These are phyloP conservation scores for Manduca sexta DNA, from an alignment of 1,140 invertebrate species.

Conservation along the genomic window DNA sequence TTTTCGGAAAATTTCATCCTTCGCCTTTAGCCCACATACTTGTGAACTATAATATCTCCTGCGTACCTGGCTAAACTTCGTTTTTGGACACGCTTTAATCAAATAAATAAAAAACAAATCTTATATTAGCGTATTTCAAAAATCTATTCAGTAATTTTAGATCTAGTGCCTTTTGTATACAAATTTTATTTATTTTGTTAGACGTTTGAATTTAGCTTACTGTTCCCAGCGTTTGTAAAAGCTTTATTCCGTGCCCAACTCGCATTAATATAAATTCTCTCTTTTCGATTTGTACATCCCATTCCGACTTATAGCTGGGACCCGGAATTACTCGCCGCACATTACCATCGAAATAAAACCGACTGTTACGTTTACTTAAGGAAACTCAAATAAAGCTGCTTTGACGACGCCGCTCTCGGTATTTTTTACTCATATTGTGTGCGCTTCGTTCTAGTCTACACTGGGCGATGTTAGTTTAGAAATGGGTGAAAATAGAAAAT, in stretches of 20 bases:
- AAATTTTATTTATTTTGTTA: too few relatives aligned
- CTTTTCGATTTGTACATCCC: conserved; percentile 14
- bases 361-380: conserved; percentile 1
- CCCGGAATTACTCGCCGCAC: conserved; percentile 8
- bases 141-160: too few relatives aligned
- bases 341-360: conserved; percentile 19
- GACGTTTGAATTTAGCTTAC: too few relatives aligned
- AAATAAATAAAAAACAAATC: too few relatives aligned
- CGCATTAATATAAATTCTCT: conserved; percentile 20
- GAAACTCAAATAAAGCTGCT: not conserved
- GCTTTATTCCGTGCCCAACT: conserved; percentile 5
- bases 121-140: too few relatives aligned
- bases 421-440: not conserved
- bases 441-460: not conserved
- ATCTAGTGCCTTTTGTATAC: too few relatives aligned
- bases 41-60: too few relatives aligned
- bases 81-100: too few relatives aligned
- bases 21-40: too few relatives aligned
- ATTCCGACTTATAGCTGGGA: conserved; percentile 7
- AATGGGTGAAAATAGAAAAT: not conserved
- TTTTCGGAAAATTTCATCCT: too few relatives aligned
- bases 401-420: not conserved
- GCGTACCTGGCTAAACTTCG: too few relatives aligned
- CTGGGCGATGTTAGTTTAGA: too few relatives aligned
- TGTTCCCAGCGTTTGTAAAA: not conserved